A percentile compares a stretch with the other conserved stretches of the same genome.
Evolutionary conservation across 2,797 vertebrate genomes (phyloP).

Genomic region (Phrynocephalus forsythii): DNA sequence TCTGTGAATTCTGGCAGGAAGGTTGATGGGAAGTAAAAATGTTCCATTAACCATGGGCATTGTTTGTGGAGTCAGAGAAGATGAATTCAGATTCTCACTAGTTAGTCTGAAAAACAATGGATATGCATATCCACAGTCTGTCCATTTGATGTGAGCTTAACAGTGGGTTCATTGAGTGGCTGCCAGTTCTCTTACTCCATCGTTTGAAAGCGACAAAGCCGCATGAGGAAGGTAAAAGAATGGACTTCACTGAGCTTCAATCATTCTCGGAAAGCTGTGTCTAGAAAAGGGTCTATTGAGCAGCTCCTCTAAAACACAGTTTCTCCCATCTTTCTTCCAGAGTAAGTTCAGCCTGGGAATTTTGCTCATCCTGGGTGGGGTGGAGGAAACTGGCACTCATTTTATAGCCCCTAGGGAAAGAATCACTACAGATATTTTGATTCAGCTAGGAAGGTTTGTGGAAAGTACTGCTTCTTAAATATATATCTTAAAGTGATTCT

Average conservation of each 20-base stretch:
- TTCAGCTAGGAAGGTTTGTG: background rate
- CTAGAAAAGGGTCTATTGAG: slow-evolving; percentile 68
- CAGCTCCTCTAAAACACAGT: slow-evolving; percentile 59
- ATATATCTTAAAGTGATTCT: background rate
- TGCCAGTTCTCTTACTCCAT: slow-evolving; percentile 70
- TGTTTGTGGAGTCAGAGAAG: slow-evolving; percentile 54
- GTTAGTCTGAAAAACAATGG: slow-evolving; percentile 60
- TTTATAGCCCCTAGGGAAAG: slow-evolving; percentile 49
- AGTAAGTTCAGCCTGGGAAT: slow-evolving; percentile 48
- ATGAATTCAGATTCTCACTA: slow-evolving; percentile 65
- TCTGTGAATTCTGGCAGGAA: background rate
- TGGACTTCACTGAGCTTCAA: slow-evolving; percentile 63
- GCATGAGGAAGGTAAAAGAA: slow-evolving; percentile 61
- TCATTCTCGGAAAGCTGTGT: slow-evolving; percentile 71
- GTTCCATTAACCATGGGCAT: background rate
- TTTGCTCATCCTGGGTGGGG: slow-evolving; percentile 47
- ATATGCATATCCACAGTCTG: slow-evolving; percentile 61
- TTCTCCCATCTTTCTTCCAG: slow-evolving; percentile 58
- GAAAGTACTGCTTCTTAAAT: background rate
- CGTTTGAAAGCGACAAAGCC: slow-evolving; percentile 71
- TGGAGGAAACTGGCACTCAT: slow-evolving; percentile 55
- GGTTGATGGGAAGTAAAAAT: slow-evolving; percentile 21
- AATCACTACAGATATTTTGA: slow-evolving; percentile 33
- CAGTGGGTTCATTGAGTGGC: slow-evolving; percentile 70
- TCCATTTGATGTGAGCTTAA: slow-evolving; percentile 67